Conservation (phyloP, 1,140 invertebrate species). For the Apis florea region DNA sequence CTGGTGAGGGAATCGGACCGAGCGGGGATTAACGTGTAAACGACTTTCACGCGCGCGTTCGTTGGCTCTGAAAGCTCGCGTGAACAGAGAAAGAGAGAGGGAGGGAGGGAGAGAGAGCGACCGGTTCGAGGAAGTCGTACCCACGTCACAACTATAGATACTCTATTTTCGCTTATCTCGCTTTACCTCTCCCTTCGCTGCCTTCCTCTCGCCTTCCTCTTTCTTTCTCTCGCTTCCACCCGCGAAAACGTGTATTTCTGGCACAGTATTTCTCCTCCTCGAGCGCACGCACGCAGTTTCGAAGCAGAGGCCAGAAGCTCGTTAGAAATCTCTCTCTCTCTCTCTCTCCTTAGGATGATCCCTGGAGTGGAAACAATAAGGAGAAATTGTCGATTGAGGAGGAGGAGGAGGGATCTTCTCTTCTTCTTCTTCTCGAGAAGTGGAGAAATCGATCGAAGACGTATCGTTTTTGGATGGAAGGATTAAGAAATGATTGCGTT, state of each 20-base stretch:
- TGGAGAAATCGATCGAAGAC: too few relatives aligned
- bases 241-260: constrained; percentile 52
- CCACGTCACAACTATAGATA: constrained; percentile 60
- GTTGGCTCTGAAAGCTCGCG: constrained; percentile 43
- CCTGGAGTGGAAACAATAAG: too few relatives aligned
- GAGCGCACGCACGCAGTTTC: constrained; percentile 17
- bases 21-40: constrained; percentile 37
- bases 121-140: constrained; percentile 39
- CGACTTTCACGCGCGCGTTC: constrained; percentile 52
- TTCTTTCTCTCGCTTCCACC: constrained; percentile 6
- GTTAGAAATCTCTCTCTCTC: too few relatives aligned
- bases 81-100: not conserved
- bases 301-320: constrained; percentile 5
- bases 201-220: constrained; percentile 5
- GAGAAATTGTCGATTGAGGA: too few relatives aligned
- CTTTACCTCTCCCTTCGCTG: not conserved
- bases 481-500: too few relatives aligned
- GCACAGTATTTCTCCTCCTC: constrained; percentile 26
- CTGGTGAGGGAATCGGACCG: not conserved
- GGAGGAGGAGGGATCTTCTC: too few relatives aligned
- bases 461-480: too few relatives aligned
- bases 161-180: constrained; percentile 69
- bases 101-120: not conserved
- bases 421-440: too few relatives aligned
- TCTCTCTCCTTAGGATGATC: too few relatives aligned